Base-by-base conservation (phyloP, 2,888 invertebrate genomes). In the Auanema freiburgensis region DNA sequence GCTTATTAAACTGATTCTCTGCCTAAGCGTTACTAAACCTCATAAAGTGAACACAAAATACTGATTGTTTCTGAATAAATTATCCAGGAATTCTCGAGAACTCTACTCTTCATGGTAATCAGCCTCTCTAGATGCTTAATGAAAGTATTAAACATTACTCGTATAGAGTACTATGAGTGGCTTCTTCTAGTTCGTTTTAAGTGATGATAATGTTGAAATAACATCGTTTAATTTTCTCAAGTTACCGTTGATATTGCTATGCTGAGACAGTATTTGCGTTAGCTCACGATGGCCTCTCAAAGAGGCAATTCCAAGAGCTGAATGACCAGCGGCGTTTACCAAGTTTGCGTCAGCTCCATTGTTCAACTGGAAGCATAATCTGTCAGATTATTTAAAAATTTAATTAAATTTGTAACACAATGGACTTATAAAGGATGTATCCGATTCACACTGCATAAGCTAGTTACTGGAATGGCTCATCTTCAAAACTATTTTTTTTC, bases 331-430 rank as follows among this genome's bases (percentile, higher is more conserved):
- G 14, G 63, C 25, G 57, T 80, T 80, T 44, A 74, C 69, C 14
- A 75, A 50, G 0, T 67, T 68, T 4, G 74, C 62, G 57, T 80
- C 76, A 4, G 78, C 72, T n/a, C 79, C 78, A 44, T 69, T 63
- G 43, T 79, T 78, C 10, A 80, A 67, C 70, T 76, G 57, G 44
- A 64, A 51, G 52, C 10, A 33, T 33, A 33, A 33, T 33, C 8
- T 33, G 8, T 8, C 3, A 33, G 33, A 33, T 24, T 18, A 12
- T 16, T 8, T 42, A 21, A 12, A 18, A 44, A 23, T 33, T 41
- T 53, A 55, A 40, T 60, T 55, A 46, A n/a, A 24, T 57, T 11
- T 46, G 3, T 33, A 33, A 33, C 33, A n/a, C 33, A 0, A 14
- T 16, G 23, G 5, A 25, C 16, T 55, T 52, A 52, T 3, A 8